Evolutionary conservation across 2,888 invertebrate genomes (phyloP), one percentile per base, ranked within the genome.

Genomic region (Escarpia spicata): DNA sequence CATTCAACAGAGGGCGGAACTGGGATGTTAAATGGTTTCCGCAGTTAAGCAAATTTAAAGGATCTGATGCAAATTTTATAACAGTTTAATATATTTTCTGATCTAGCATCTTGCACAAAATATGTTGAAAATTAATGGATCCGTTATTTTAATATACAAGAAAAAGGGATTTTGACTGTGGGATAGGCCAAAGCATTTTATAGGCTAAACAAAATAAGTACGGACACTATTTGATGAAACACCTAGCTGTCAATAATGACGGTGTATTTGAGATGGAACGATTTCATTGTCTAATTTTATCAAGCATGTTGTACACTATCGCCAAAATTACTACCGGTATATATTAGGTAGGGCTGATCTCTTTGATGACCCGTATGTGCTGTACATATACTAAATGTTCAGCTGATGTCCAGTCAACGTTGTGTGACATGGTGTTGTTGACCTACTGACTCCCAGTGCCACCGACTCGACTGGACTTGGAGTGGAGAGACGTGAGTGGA

Each of bases 181-280:
- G 75, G 19, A 4, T n/a, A 26, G 26, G 9, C 12, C 52, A 52
- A 52, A 52, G 1, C 1, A 37, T 37, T 37, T 37, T 0, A 37
- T 37, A 37, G 37, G 37, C 37, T 37, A 37, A 37, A 37, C 26
- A 75, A 75, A 75, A 19, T 75, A 75, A 75, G 19, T 75, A 75
- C 26, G 75, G 75, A 15, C 26, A 75, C n/a, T 75, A 75, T 75
- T 75, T 75, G 4, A 75, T 75, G 75, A 75, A 26, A 75, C 75
- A 75, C n/a, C 75, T n/a, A 75, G 75, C 75, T 75, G 75, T 75
- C 75, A 75, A 75, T 75, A 75, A 75, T 75, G 75, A 75, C 75
- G 75, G 19, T 26, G n/a, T 19, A n/a, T 75, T 75, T 75, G 75
- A 75, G 75, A 75, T 26, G 75, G 26, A 75, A 75, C 19, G 19